phyloP scores from a whole-genome alignment of 2,888 invertebrate genomes.

The Blomia tropicalis region DNA sequence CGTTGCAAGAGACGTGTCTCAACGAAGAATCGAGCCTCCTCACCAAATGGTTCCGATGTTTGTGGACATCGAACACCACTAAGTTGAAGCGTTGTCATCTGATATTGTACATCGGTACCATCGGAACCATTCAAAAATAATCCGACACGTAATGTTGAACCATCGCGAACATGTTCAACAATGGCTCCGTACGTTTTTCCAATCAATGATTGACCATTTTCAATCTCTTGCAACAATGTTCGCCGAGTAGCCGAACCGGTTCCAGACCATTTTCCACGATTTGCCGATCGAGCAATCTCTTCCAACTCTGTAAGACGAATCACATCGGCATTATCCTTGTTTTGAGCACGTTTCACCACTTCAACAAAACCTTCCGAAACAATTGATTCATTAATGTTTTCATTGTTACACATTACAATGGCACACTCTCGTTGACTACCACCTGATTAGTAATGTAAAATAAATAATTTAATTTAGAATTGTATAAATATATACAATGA shows the following conservation, averaged over 20 bases:
- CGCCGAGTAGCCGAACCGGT: slow-evolving; percentile 47
- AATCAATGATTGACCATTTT: slow-evolving; percentile 12
- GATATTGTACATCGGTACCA: slow-evolving; percentile 44
- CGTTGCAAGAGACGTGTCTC: slow-evolving; percentile 78
- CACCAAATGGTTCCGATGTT: slow-evolving; percentile 47
- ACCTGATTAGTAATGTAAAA: neutral
- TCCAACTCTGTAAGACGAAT: slow-evolving; percentile 50
- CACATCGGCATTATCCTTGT: slow-evolving; percentile 18
- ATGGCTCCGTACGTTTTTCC: slow-evolving; percentile 67
- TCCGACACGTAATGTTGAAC: slow-evolving; percentile 81
- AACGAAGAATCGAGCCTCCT: slow-evolving; percentile 84
- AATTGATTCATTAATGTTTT: slow-evolving; percentile 72
- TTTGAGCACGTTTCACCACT: slow-evolving; percentile 39
- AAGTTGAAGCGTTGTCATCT: slow-evolving; percentile 73
- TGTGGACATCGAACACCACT: slow-evolving; percentile 65
- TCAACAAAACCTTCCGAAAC: slow-evolving; percentile 76
- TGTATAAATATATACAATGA: too few relatives aligned
- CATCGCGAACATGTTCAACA: slow-evolving; percentile 92
- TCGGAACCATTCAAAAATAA: slow-evolving; percentile 48
- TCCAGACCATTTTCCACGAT: slow-evolving; percentile 53
- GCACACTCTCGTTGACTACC: slow-evolving; percentile 71
- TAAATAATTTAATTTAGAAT: neutral
- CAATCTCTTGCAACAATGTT: slow-evolving; percentile 53
- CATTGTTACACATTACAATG: slow-evolving; percentile 63
- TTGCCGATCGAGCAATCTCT: slow-evolving; percentile 68